These are phyloP conservation scores for Cotesia glomerata DNA, from an alignment of 1,140 invertebrate genomes.

Conservation along the genomic window DNA sequence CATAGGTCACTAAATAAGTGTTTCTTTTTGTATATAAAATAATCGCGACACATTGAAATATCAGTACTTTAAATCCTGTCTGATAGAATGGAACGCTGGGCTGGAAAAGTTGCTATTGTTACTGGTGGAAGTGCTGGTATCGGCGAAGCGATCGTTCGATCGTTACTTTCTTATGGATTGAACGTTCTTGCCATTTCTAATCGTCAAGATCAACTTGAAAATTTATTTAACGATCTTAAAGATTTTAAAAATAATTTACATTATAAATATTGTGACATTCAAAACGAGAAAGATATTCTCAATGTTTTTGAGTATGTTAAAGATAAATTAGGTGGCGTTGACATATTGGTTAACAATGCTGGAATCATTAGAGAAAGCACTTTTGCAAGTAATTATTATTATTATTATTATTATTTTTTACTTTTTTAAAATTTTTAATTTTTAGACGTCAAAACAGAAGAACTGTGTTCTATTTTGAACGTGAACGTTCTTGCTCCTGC, in stretches of 20 bases:
- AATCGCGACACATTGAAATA: not conserved
- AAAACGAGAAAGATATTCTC: constrained; percentile 1
- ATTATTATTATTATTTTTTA: not conserved
- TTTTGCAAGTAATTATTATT: not conserved
- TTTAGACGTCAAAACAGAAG: constrained; percentile 16
- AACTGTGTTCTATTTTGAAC: constrained; percentile 13
- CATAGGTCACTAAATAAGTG: not conserved
- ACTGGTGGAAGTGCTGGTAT: not conserved
- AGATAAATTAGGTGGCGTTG: not conserved
- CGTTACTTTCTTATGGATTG: not conserved
- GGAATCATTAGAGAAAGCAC: not conserved
- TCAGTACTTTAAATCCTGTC: not conserved
- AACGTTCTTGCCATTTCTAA: not conserved
- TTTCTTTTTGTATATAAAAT: not conserved
- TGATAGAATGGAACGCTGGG: not conserved
- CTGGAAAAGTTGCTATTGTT: not conserved
- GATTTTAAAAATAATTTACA: not conserved
- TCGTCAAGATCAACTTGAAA: not conserved
- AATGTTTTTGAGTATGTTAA: not conserved
- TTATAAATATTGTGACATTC: constrained; percentile 1
- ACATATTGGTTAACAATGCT: constrained; percentile 14
- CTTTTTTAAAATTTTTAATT: constrained; percentile 1
- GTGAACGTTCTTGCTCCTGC: constrained; percentile 66
- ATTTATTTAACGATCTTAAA: not conserved
- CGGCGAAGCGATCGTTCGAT: not conserved